Evolutionary conservation across 1,140 invertebrate genomes (phyloP).

Genomic region (Oryctes rhinoceros): DNA sequence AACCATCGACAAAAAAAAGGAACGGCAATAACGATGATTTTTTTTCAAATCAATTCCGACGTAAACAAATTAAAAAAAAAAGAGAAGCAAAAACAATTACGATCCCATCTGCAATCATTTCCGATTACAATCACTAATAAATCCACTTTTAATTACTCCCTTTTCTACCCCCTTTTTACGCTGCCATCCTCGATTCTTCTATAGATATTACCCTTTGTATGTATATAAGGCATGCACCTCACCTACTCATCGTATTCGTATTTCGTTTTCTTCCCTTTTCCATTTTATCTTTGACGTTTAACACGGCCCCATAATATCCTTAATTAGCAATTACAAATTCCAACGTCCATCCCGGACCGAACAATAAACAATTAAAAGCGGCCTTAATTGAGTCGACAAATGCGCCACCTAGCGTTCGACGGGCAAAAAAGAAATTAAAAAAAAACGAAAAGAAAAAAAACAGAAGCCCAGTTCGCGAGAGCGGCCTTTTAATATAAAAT

Average conservation of each 20-base stretch:
- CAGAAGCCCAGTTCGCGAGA: background rate
- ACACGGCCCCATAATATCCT: conserved; percentile 1
- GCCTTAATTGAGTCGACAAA: conserved; percentile 9
- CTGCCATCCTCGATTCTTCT: background rate
- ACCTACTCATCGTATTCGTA: too few relatives aligned
- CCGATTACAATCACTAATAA: background rate
- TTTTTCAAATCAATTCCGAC: too few relatives aligned
- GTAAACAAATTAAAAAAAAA: too few relatives aligned
- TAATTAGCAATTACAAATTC: conserved; percentile 16
- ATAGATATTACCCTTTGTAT: conserved; percentile 11
- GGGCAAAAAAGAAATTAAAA: background rate
- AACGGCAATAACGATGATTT: too few relatives aligned
- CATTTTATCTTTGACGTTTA: background rate
- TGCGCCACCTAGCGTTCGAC: background rate
- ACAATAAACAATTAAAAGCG: conserved; percentile 15
- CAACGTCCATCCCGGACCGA: background rate
- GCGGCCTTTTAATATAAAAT: too few relatives aligned
- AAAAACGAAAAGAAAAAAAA: background rate
- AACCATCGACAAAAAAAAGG: too few relatives aligned
- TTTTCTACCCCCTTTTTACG: background rate
- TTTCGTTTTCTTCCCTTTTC: background rate
- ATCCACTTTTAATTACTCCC: background rate
- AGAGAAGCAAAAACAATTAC: too few relatives aligned
- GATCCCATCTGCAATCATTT: too few relatives aligned
- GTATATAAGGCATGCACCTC: background rate